Conservation (phyloP, 1,140 invertebrate species). For the Drosophila arawakana region DNA sequence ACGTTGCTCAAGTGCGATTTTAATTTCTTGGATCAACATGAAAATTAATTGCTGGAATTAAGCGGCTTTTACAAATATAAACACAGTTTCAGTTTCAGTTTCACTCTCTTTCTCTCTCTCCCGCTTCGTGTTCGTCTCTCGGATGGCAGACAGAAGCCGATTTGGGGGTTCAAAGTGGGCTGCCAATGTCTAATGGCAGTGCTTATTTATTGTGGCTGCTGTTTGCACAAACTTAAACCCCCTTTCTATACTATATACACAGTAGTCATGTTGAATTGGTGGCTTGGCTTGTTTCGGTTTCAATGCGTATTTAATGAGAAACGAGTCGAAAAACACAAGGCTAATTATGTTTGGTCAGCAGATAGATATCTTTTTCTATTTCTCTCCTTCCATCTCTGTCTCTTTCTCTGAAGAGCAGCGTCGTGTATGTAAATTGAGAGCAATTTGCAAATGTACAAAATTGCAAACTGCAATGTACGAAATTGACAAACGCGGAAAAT, state of each 20-base stretch:
- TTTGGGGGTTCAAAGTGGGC: neutral
- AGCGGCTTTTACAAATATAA: slow-evolving; percentile 69
- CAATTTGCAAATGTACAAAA: slow-evolving; percentile 41
- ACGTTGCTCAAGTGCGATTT: slow-evolving; percentile 66
- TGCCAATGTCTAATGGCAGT: slow-evolving; percentile 18
- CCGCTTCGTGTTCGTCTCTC: neutral
- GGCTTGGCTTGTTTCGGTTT: slow-evolving; percentile 5
- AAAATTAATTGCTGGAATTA: slow-evolving; percentile 83
- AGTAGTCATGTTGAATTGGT: neutral
- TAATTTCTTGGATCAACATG: slow-evolving; percentile 81
- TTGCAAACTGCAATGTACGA: slow-evolving; percentile 62
- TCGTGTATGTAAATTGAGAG: neutral
- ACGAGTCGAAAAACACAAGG: slow-evolving; percentile 23
- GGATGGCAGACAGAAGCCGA: neutral
- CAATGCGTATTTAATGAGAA: slow-evolving; percentile 61
- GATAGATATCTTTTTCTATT: slow-evolving; percentile 5
- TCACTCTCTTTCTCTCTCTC: neutral
- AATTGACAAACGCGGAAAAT: slow-evolving; percentile 48
- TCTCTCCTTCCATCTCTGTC: slow-evolving; percentile 12
- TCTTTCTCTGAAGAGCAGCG: neutral
- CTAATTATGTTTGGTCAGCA: slow-evolving; percentile 59
- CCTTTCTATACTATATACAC: neutral
- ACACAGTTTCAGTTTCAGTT: slow-evolving; percentile 32
- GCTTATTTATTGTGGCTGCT: slow-evolving; percentile 31
- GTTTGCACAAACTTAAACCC: slow-evolving; percentile 4